Base-by-base conservation (phyloP, 2,113 vertebrate species). In the Prionailurus bengalensis region DNA sequence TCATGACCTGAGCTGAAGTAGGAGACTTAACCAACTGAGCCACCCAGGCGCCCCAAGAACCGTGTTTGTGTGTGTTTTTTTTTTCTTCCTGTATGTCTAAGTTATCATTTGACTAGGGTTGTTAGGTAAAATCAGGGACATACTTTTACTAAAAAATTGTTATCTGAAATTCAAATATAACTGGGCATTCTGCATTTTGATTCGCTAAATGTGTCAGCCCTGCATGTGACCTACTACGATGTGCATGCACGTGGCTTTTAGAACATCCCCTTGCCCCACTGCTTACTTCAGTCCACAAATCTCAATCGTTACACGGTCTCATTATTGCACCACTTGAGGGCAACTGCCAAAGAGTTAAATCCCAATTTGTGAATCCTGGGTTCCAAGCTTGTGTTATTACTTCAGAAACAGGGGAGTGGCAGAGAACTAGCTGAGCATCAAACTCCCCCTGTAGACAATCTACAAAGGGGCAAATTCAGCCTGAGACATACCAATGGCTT, bases 91-190 rank as follows among this genome's bases (percentile, higher is more conserved):
- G 29, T 83, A 71, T 27, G 61, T 88, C 63, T 79, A 82, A 85
- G 25, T 39, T 83, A 48, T 27, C 58, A 53, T n/a, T 23, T 70
- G 31, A 78, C 42, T 23, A 29, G 23, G 8, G 7, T 36, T 63
- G 19, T 63, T 78, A 80, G 55, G 48, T 93, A 93, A 91, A 93
- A 93, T 87, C 42, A 23, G 8, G 19, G 53, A 48, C 25, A 29
- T n/a, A 42, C 4, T 86, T 79, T 85, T 23, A 90, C 29, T 66
- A 19, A 91, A 80, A 76, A 42, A 39, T 23, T 55, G 31, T 39
- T 88, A 19, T 85, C 42, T 92, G 51, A 94, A 66, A 90, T 90
- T 51, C 45, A 82, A 55, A 92, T 36, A 48, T n/a, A 61, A 87
- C 25, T 68, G 61, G 31, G 42, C 61, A 31, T 53, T 11, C 45